Base-by-base conservation (phyloP, 2,113 vertebrate genomes). In the Chascanopsetta lugubris region DNA sequence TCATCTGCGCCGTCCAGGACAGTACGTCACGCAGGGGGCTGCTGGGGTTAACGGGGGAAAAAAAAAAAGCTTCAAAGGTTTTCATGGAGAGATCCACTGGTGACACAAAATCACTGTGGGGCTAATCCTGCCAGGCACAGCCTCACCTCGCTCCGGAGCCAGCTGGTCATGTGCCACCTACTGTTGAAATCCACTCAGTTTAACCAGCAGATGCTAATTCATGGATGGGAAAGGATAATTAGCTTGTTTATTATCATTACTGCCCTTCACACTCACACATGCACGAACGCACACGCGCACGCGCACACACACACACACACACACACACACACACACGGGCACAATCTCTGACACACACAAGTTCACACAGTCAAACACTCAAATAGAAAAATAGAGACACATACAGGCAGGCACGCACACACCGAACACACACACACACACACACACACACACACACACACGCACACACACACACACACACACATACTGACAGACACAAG, bases 131-230 rank as follows among this genome's bases (percentile, higher is more conserved):
- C 65, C 50, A 38, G 70, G 24, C 25, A 6, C 24, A 8, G 42
- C 24, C n/a, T 45, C 18, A 29, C 32, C 53, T 25, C 55, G 29
- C 26, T 43, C 63, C 17, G 49, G 20, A 60, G 75, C 66, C 70
- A 74, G 79, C 76, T 75, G 76, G 61, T 78, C 63, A 40, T 8
- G 72, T 61, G 74, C 69, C 78, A 72, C 78, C 61, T 27, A 60
- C 65, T 60, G 71, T 20, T 20, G 24, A 77, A 66, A 71, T 45
- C 54, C 20, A 18, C 63, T 77, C 63, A 24, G 29, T 78, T 86
- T 83, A 67, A 63, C 20, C 78, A 77, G 68, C 68, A 80, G 77
- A 72, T 79, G 85, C 66, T 82, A 77, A 85, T 83, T 76, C 76
- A 77, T 66, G 25, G 48, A 65, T 72, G 47, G 65, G 65, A 76